Evolutionary conservation across 2,797 vertebrate species (phyloP).

Genomic region (Hemitrygon akajei): DNA sequence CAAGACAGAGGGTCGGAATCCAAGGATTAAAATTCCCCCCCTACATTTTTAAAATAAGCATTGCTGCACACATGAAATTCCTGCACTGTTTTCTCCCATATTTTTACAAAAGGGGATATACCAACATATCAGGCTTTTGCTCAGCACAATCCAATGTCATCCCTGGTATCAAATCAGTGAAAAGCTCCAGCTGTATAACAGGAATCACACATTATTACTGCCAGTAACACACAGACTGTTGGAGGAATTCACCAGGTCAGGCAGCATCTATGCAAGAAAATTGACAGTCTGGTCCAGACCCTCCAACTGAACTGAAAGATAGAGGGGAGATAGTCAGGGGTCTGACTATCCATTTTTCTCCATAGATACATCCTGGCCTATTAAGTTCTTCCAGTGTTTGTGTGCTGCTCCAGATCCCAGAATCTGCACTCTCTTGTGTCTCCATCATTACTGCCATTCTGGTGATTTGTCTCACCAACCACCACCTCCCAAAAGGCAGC

Average conservation of each 20-base stretch:
- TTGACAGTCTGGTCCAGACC: too few relatives aligned
- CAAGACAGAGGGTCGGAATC: neutral
- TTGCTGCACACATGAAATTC: neutral
- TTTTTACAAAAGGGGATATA: neutral
- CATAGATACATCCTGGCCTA: too few relatives aligned
- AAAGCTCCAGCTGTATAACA: neutral
- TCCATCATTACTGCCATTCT: neutral
- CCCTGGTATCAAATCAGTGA: neutral
- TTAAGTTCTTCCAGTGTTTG: too few relatives aligned
- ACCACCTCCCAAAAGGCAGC: neutral
- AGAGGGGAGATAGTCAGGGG: too few relatives aligned
- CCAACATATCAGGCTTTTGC: too few relatives aligned
- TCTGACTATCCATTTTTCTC: too few relatives aligned
- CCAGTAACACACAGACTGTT: neutral
- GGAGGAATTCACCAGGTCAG: too few relatives aligned
- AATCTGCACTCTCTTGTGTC: too few relatives aligned
- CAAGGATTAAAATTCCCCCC: neutral
- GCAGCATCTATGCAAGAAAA: too few relatives aligned
- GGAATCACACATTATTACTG: neutral
- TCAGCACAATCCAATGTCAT: neutral
- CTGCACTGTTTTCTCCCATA: neutral
- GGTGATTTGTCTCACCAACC: neutral
- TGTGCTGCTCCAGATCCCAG: too few relatives aligned
- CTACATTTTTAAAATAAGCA: neutral
- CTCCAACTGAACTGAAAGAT: too few relatives aligned